Conservation (phyloP, 1,140 invertebrate genomes). For the Armadillidium nasatum region DNA sequence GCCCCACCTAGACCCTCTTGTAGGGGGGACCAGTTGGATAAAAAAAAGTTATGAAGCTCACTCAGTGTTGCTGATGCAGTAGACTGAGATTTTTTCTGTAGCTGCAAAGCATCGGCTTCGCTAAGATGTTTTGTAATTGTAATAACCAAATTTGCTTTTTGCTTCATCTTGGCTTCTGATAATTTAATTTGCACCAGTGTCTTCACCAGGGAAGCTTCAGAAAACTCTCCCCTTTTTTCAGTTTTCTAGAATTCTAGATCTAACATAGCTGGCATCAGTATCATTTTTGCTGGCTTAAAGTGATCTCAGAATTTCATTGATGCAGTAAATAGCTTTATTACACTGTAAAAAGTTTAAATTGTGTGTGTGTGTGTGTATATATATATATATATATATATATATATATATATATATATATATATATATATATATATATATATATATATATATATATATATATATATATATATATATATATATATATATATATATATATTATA, state of each 20-base stretch:
- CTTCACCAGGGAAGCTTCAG: no score
- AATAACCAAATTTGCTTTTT: not conserved
- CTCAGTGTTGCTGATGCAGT: not conserved
- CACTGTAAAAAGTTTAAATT: no score
- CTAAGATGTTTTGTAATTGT: not conserved
- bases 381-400: no score
- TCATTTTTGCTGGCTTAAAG: no score
- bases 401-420: no score
- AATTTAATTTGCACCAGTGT: no score
- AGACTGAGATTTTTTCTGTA: not conserved
- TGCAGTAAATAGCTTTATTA: no score
- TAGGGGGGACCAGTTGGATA: not conserved
- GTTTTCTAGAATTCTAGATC: no score
- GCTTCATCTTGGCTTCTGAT: not conserved
- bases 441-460: not conserved
- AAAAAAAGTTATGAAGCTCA: not conserved
- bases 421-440: not conserved
- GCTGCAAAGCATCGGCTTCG: not conserved
- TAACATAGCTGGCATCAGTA: no score
- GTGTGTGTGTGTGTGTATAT: no score
- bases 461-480: not conserved
- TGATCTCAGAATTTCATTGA: no score
- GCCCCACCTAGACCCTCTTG: not conserved
- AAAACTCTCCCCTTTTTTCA: no score
- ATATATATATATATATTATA: not conserved